phyloP scores from a whole-genome alignment of 2,888 invertebrate species.

The Acronicta alni region DNA sequence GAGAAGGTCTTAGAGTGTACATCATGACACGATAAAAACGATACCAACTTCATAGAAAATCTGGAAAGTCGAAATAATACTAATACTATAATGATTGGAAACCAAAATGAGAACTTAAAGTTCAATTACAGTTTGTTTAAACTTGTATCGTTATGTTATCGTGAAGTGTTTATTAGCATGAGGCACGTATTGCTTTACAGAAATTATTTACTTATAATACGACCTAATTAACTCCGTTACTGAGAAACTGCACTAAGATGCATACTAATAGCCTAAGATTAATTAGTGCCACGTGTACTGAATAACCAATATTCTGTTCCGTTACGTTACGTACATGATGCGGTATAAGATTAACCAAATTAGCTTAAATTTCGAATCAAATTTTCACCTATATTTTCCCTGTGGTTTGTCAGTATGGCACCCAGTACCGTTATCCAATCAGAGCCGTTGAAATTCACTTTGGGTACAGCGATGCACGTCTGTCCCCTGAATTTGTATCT shows the following conservation, averaged over 20 bases:
- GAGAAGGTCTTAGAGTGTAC: neutral
- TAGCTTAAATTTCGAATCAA: constrained; percentile 28
- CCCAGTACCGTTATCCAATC: constrained; percentile 79
- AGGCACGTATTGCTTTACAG: constrained; percentile 9
- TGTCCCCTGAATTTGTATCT: constrained; percentile 71
- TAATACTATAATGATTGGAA: constrained; percentile 3
- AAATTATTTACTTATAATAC: constrained; percentile 24
- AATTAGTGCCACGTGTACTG: constrained; percentile 31
- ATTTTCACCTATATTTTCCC: constrained; percentile 58
- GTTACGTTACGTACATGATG: constrained; percentile 30
- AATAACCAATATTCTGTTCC: constrained; percentile 24
- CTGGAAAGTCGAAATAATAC: no score
- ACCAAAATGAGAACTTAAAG: constrained; percentile 8
- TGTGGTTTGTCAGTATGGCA: constrained; percentile 64
- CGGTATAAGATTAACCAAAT: constrained; percentile 30
- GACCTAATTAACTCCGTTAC: constrained; percentile 17
- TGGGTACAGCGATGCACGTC: constrained; percentile 76
- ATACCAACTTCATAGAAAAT: neutral
- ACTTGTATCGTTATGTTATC: neutral
- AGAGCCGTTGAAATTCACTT: constrained; percentile 67
- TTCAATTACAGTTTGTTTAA: constrained; percentile 3
- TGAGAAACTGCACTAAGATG: constrained; percentile 11
- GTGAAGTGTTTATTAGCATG: constrained; percentile 1
- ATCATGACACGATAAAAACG: neutral
- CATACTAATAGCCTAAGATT: constrained; percentile 34